Evolutionary conservation across 2,888 invertebrate species (phyloP), one percentile per base, ranked within the genome.

Genomic region (Nemoura dubitans): DNA sequence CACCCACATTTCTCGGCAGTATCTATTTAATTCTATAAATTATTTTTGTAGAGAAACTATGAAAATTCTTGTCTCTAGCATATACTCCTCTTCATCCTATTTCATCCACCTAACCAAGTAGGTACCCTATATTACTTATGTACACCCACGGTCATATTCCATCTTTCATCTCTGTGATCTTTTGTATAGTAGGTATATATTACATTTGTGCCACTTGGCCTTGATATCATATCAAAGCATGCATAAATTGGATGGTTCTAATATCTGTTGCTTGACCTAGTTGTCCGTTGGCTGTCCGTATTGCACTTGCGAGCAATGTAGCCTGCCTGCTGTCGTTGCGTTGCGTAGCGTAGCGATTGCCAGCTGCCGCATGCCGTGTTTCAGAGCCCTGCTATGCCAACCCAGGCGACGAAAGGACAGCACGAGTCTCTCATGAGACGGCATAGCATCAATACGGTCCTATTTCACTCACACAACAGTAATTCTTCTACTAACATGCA

Each of bases 361-460:
- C 16, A 59, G 84, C 59, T 36, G 84, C 80, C 85, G 87, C 86
- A 86, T 87, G 86, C 59, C 59, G 59, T 92, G 91, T 92, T 93
- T 93, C 93, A 93, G 92, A 93, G 93, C 91, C 93, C 93, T 90
- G 92, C 93, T 90, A 90, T 90, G 87, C 86, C 85, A 59, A 83
- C 87, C 59, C 36, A 84, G 87, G 86, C 83, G 83, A 86, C 86
- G 86, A 88, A 87, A 87, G 86, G 86, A 80, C 88, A 81, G 86
- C 88, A 88, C 87, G 87, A 86, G 86, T 80, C 87, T 85, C 77
- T 88, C 16, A 86, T 78, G 29, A 88, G 88, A 59, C 88, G 88
- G 29, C 88, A 88, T 87, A 88, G 88, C 87, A 87, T 88, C 87
- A 87, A 88, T 87, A 80, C 85, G 86, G 87, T 87, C 80, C 83